phyloP scores from a whole-genome alignment of 1,140 invertebrate species.

The Heterodera schachtii region DNA sequence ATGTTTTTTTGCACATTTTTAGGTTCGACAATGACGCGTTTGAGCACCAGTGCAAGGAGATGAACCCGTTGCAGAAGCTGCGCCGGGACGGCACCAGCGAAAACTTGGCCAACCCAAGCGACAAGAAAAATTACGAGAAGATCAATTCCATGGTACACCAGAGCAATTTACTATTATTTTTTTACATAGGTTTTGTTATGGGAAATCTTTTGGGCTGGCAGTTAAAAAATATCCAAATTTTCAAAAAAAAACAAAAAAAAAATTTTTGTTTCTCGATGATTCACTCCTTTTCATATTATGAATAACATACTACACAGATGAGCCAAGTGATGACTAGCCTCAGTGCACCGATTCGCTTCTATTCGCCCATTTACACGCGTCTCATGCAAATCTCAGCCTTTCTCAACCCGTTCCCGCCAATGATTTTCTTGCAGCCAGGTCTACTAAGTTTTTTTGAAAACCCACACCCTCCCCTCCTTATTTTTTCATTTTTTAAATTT shows the following conservation, averaged over 20 bases:
- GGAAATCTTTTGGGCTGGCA: no score
- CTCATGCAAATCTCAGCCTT: slow-evolving; percentile 91
- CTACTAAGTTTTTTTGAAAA: not conserved
- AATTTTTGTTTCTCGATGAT: no score
- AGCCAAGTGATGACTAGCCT: slow-evolving; percentile 73
- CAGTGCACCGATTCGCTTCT: slow-evolving; percentile 88
- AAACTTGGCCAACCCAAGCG: slow-evolving; percentile 72
- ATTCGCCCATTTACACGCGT: slow-evolving; percentile 98
- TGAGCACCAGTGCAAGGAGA: slow-evolving; percentile 78
- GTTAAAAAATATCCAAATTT: no score
- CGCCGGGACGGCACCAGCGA: slow-evolving; percentile 19
- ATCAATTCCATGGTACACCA: slow-evolving; percentile 86
- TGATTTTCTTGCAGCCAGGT: slow-evolving; percentile 98
- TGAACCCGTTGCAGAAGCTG: slow-evolving; percentile 67
- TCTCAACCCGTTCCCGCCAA: slow-evolving; percentile 88
- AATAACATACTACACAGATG: slow-evolving; percentile 68
- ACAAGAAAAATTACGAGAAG: slow-evolving; percentile 92
- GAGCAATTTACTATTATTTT: no score
- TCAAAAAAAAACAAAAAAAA: no score
- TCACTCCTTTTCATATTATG: not conserved
- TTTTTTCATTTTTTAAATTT: no score
- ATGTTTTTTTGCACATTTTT: not conserved
- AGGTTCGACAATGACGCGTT: slow-evolving; percentile 89
- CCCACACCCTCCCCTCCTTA: no score
- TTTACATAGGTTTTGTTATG: no score